Base-by-base conservation (phyloP, 2,113 vertebrate species). In the Shinisaurus crocodilurus region DNA sequence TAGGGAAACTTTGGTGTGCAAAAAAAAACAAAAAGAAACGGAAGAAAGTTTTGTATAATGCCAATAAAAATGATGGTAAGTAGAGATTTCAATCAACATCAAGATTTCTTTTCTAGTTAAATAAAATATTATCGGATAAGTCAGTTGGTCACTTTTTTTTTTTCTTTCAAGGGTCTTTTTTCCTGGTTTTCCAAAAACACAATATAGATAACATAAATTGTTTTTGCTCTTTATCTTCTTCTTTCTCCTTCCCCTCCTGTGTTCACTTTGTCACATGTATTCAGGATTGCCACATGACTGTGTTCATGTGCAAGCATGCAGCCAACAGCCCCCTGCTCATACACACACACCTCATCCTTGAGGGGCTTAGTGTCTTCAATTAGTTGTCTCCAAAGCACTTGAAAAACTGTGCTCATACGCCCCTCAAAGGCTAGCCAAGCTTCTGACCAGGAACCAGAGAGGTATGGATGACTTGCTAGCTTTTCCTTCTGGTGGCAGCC, bases 11-110 rank as follows among this genome's bases (percentile, higher is more conserved):
- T 1, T 99, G 99, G 99, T 98, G 98, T 4, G 97, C 98, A 1
- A 99, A 99, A 97, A 99, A 99, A 92, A 98, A 96, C 97, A 99
- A 99, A 96, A 99, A 99, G 96, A 98, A 98, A 88, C 97, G 97
- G 95, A 99, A 99, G 97, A 99, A 98, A 88, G 97, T 96, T 89
- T 95, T 97, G n/a, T 97, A 98, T 88, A 98, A 97, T 82, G 96
- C 97, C 54, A 98, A 97, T 97, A 98, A 97, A 97, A 98, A 97
- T 81, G 97, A 97, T 91, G 98, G 99, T 99, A 97, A 97, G 50
- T 96, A 97, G 37, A 37, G 20, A 85, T n/a, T 72, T 92, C 34
- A 88, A 37, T 15, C 15, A 3, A 82, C 67, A 50, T 72, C n/a
- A 74, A 45, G 43, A 3, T 50, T 34, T 40, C 43, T 69, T 89